Percentiles rank a stretch among this genome's conserved stretches.
These are phyloP conservation scores for Corbicula japonica DNA, from an alignment of 2,888 invertebrate genomes.

Conservation along the genomic window DNA sequence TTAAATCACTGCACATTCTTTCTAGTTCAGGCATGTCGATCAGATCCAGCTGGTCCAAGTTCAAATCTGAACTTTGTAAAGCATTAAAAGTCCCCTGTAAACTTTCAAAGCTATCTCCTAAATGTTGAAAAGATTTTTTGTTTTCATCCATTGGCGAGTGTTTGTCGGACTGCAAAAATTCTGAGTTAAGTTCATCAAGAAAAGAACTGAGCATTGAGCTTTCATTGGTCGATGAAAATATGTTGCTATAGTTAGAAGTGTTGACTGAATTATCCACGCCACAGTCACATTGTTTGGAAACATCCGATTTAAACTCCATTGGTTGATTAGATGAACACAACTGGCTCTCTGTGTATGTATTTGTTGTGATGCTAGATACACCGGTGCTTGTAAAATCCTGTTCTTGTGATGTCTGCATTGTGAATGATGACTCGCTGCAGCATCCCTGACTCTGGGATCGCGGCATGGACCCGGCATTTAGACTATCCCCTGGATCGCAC, in stretches of 20 bases:
- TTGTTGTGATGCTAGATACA: too few relatives aligned
- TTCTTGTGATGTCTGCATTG: too few relatives aligned
- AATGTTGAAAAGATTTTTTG: slow-evolving; percentile 39
- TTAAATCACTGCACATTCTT: slow-evolving; percentile 73
- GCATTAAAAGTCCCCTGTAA: slow-evolving; percentile 58
- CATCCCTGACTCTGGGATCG: slow-evolving; percentile 38
- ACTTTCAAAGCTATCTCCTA: slow-evolving; percentile 63
- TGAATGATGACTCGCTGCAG: background rate
- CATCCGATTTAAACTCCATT: slow-evolving; percentile 13
- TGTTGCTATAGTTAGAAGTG: slow-evolving; percentile 4
- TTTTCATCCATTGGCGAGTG: slow-evolving; percentile 24
- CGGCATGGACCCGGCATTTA: slow-evolving; percentile 9
- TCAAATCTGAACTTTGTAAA: slow-evolving; percentile 79
- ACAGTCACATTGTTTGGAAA: slow-evolving; percentile 4
- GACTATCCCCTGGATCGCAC: slow-evolving; percentile 26
- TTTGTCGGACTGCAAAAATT: slow-evolving; percentile 39
- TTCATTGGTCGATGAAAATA: slow-evolving; percentile 23
- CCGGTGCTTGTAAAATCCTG: too few relatives aligned
- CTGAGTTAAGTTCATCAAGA: slow-evolving; percentile 38
- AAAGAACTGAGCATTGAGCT: slow-evolving; percentile 33
- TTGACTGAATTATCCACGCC: too few relatives aligned
- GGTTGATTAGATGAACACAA: slow-evolving; percentile 11
- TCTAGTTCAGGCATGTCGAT: slow-evolving; percentile 82
- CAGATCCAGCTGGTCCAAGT: slow-evolving; percentile 80
- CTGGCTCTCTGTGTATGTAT: too few relatives aligned